Conservation (phyloP, 2,113 vertebrate genomes). For the Lonchura striata region DNA sequence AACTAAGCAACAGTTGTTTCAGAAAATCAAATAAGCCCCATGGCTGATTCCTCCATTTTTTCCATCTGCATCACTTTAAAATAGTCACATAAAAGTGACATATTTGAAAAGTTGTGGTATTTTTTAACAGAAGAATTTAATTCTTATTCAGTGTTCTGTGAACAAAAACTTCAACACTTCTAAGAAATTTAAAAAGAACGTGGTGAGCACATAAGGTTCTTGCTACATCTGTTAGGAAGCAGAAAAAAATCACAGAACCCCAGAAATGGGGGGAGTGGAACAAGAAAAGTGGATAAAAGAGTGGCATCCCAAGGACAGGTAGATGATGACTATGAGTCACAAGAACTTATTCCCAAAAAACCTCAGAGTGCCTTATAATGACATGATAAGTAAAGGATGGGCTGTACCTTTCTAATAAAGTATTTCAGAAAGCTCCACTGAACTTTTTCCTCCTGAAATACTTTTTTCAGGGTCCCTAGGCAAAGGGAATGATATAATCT, state of each 20-base stretch:
- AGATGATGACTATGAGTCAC: background rate
- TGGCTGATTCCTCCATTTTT: background rate
- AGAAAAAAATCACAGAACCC: background rate
- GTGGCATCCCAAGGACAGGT: background rate
- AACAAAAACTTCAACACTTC: conserved; percentile 43
- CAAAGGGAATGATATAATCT: background rate
- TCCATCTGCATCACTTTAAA: conserved; percentile 20
- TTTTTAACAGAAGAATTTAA: background rate
- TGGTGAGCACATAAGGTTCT: conserved; percentile 10
- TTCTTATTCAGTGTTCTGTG: conserved; percentile 21
- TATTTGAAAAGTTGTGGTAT: background rate
- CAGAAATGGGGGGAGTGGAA: background rate
- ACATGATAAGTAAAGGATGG: background rate
- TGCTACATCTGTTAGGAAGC: background rate
- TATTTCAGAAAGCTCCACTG: background rate
- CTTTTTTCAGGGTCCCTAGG: background rate
- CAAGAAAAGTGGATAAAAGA: background rate
- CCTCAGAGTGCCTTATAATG: background rate
- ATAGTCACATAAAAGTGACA: conserved; percentile 7
- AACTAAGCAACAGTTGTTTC: background rate
- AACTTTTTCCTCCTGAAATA: background rate
- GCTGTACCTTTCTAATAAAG: background rate
- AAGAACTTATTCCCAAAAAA: background rate
- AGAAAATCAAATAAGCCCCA: background rate
- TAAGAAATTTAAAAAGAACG: conserved; percentile 19